Evolutionary conservation across 2,888 invertebrate genomes (phyloP), one percentile per base, ranked within the genome.

Genomic region (Candidula unifasciata): DNA sequence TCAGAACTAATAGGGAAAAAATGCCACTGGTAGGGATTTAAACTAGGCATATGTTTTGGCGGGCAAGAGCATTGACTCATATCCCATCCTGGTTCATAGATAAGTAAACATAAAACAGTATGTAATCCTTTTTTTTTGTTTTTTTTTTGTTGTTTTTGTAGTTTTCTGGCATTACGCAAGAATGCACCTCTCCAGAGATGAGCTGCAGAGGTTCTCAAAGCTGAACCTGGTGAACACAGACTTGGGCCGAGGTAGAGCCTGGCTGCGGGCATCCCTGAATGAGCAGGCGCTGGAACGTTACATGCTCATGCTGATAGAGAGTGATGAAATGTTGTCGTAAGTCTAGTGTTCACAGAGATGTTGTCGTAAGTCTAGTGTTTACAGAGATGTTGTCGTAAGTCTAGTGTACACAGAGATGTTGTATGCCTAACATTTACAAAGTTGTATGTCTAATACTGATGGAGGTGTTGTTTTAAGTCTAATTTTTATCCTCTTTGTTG

Each of bases 231-330:
- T 97, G 73, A 95, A 95, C 94, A 96, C 96, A 0, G 96, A 97
- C 93, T 95, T 96, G 78, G 97, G 97, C n/a, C 95, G 97, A 90
- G 97, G 97, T 33, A 95, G 97, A 91, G 97, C 98, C 37, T 98
- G 98, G 96, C 95, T 99, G 54, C 95, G 98, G 87, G 96, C 97
- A 30, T 95, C 97, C 5, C 95, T 99, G 37, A 99, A 99, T 94
- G 99, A 99, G 93, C 95, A 97, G 89, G 97, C 97, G 0, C 94
- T 99, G 76, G 97, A 97, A 89, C 89, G 94, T 82, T 94, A 97
- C 94, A 95, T 97, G 89, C 96, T 96, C 89, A 96, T 96, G 91
- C 95, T 97, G 94, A 94, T 97, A 68, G 95, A 95, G 88, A 96
- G 96, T 92, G 90, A 91, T n/a, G 95, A 95, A 54, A 94, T 96